Evolutionary conservation across 2,888 invertebrate genomes (phyloP).

Genomic region (Incurvaria masculella): DNA sequence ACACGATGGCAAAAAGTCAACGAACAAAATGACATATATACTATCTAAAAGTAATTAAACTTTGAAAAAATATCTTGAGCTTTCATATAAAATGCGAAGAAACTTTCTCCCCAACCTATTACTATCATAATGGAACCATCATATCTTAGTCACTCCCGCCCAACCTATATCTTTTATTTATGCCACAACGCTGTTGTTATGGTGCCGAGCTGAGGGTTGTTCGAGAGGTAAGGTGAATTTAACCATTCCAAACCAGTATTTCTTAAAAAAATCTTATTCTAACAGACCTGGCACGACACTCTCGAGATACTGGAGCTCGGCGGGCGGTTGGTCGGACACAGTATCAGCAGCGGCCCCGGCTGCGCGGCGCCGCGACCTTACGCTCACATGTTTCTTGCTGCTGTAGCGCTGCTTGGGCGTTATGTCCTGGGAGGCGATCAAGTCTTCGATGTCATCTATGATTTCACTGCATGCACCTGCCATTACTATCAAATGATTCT

Average conservation of each 20-base stretch:
- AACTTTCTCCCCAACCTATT: no score
- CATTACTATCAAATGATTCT: no score
- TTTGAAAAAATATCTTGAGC: no score
- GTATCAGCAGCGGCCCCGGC: conserved; percentile 23
- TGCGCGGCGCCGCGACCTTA: conserved; percentile 58
- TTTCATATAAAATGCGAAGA: no score
- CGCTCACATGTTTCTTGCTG: conserved; percentile 65
- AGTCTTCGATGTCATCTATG: conserved; percentile 82
- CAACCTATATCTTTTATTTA: no score
- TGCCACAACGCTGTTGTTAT: no score
- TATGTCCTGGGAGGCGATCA: conserved; percentile 76
- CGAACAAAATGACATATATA: no score
- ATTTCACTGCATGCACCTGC: conserved; percentile 62
- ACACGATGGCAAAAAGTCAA: no score
- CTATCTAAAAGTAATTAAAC: no score
- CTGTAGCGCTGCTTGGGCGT: conserved; percentile 76
- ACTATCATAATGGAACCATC: no score
- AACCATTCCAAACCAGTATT: neutral
- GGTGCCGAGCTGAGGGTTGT: no score
- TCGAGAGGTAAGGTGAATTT: neutral
- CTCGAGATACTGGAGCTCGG: conserved; percentile 49
- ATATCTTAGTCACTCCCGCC: no score
- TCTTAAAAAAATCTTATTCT: conserved; percentile 12
- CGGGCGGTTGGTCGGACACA: conserved; percentile 17
- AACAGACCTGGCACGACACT: conserved; percentile 61